Conservation (phyloP, 2,113 vertebrate species). For the Triplophysa siluroides region DNA sequence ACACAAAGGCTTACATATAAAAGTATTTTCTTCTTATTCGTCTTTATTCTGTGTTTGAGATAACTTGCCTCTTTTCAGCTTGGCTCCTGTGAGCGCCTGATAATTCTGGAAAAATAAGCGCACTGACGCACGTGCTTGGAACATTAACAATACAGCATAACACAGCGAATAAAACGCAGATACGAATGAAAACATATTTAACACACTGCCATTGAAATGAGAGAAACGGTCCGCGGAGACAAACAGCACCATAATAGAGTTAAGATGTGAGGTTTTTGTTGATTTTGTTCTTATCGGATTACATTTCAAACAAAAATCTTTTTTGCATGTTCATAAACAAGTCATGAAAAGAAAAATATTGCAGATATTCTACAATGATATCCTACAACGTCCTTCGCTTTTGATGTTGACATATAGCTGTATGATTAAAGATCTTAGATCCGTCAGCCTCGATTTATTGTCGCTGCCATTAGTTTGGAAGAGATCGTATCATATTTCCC, state of each 20-base stretch:
- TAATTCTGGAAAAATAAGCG: slow-evolving; percentile 6
- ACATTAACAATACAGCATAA: neutral
- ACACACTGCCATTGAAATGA: too few species aligned
- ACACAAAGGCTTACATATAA: neutral
- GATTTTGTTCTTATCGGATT: too few species aligned
- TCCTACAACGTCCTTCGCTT: too few species aligned
- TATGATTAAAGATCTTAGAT: neutral
- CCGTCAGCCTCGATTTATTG: neutral
- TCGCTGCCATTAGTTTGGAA: neutral
- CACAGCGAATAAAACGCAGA: neutral
- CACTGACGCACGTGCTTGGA: neutral
- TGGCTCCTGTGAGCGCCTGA: neutral
- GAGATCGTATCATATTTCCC: too few species aligned
- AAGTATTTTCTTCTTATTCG: neutral
- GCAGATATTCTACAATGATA: too few species aligned
- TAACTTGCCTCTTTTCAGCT: neutral
- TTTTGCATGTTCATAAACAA: too few species aligned
- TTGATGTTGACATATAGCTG: neutral
- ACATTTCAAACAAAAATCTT: too few species aligned
- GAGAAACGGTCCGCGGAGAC: too few species aligned
- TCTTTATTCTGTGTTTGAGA: slow-evolving; percentile 3
- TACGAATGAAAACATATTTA: neutral
- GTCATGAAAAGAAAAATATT: too few species aligned
- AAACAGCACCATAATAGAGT: too few species aligned
- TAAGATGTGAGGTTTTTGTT: too few species aligned